phyloP scores from a whole-genome alignment of 92 coral and sea anemone species.

The Palythoa grandiflora region DNA sequence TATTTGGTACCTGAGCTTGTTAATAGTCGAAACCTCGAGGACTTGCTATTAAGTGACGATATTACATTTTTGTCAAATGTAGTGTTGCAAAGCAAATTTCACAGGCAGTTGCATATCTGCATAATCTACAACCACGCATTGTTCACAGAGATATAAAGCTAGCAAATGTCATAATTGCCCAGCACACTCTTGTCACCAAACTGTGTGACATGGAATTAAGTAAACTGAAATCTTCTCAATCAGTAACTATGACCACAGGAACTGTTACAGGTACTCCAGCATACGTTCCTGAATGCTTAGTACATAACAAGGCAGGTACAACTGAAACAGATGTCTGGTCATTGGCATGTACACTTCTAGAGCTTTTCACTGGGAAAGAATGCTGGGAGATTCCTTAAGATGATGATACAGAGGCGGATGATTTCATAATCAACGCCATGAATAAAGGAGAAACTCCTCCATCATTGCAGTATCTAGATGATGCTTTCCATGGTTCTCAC shows the following conservation, averaged over 20 bases:
- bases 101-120: neutral
- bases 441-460: neutral
- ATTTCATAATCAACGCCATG: neutral
- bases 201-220: neutral
- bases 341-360: neutral
- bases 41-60: constrained; percentile 41
- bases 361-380: neutral
- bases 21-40: constrained; percentile 58
- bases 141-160: neutral
- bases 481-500: neutral
- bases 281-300: neutral
- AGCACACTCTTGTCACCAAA: neutral
- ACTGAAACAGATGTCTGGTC: neutral
- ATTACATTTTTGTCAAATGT: constrained; percentile 32
- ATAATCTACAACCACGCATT: neutral
- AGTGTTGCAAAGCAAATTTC: neutral
- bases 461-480: neutral
- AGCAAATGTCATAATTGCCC: neutral
- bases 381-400: neutral
- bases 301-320: too few species aligned
- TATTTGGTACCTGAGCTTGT: constrained; percentile 50
- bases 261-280: neutral
- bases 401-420: neutral
- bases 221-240: neutral
- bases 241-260: neutral